Evolutionary conservation across 2,113 vertebrate genomes (phyloP), one percentile per base, ranked within the genome.

Genomic region (Chaetodon trifascialis): DNA sequence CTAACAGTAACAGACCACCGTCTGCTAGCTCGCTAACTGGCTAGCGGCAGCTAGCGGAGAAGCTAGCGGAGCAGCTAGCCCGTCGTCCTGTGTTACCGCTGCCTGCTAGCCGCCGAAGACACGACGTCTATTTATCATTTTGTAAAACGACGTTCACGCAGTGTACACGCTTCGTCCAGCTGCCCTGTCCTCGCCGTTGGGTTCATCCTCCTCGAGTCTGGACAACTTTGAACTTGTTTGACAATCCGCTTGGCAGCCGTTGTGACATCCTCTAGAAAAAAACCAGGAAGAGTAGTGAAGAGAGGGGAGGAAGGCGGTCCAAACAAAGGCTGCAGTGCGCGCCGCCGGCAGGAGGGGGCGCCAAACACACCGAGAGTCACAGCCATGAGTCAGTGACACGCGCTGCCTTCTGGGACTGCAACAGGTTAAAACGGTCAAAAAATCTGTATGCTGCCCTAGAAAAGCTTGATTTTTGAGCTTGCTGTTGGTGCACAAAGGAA

Each of bases 281-380:
- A 90, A 93, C 80, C 86, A 78, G 84, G 92, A 93, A 91, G 83
- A 72, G 78, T 23, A 49, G 69, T 7, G 66, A 40, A 5, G 62
- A 11, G 44, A 11, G 21, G 25, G 51, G 16, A 75, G 72, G 76
- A 78, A 80, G 85, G 88, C 83, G 87, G 90, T 0, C 55, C 89
- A 10, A 55, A 93, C 91, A 92, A 89, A 88, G 89, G 1, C 25
- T 69, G 86, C 73, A 40, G 55, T 8, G 1, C 11, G 5, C 10
- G 56, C 1, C 54, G 1, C 14, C 6, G 2, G 1, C 62, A 2
- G 11, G 4, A 10, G 63, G 60, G 40, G 63, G 63, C 63, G 63
- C 6, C n/a, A 8, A 11, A 44, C 0, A 40, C 59, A 60, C 49
- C 30, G 30, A 30, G 30, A 30, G 30, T 30, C 30, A 30, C 30